A percentile compares a stretch with the other conserved stretches of the same genome.
Evolutionary conservation across 1,140 invertebrate species (phyloP).

Genomic region (Lamellibrachia luymesi): DNA sequence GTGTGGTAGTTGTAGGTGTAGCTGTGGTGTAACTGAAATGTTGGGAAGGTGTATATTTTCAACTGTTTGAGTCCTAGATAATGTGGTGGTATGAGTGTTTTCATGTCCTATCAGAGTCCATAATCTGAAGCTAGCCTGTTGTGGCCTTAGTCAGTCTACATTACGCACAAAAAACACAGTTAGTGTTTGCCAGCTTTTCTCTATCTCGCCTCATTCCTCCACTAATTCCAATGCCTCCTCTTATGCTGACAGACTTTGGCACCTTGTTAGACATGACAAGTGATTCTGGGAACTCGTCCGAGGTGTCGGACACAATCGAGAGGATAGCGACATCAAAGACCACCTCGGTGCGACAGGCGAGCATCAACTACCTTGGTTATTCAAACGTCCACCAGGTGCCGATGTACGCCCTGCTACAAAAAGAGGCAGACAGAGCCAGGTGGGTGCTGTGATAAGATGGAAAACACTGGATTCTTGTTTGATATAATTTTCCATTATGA

Average conservation of each 20-base stretch:
- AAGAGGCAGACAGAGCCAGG: constrained; percentile 65
- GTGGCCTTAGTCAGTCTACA: too few species aligned
- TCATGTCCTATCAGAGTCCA: too few species aligned
- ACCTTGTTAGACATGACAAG: background rate
- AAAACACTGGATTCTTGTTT: background rate
- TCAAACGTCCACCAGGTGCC: constrained; percentile 74
- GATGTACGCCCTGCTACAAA: constrained; percentile 69
- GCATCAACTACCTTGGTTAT: constrained; percentile 73
- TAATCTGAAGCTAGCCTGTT: too few species aligned
- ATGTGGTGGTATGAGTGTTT: too few species aligned
- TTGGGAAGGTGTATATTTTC: background rate
- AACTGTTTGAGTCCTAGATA: background rate
- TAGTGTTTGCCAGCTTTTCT: too few species aligned
- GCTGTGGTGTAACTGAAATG: background rate
- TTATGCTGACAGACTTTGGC: background rate
- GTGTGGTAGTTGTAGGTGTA: background rate
- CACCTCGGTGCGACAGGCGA: constrained; percentile 54
- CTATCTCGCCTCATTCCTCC: background rate
- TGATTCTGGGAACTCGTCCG: background rate
- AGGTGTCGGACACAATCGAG: background rate
- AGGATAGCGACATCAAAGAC: background rate
- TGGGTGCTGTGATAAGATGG: constrained; percentile 32
- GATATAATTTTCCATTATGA: background rate
- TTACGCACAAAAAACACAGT: too few species aligned
- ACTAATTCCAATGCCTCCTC: background rate